Evolutionary conservation across 2,797 vertebrate species (phyloP), one percentile per base, ranked within the genome.

Genomic region (Myotis planiceps): DNA sequence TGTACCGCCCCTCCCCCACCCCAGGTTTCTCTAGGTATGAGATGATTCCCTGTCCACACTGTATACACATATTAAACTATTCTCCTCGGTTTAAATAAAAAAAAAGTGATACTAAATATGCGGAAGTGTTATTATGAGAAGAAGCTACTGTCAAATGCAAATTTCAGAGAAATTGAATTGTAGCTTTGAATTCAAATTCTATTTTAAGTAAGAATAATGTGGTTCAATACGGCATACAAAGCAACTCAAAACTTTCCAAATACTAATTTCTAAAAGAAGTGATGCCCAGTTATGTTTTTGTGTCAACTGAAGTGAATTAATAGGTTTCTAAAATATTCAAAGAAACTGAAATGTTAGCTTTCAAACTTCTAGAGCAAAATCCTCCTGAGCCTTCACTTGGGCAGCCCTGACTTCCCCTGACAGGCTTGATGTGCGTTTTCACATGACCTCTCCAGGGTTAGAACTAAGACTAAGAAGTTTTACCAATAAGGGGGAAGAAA

Each of bases 401-500:
- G 92, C 97, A 97, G 42, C 27, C 55, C 90, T 97, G 97, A 97
- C 84, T 95, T 96, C 95, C 88, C 25, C 55, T 92, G 10, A 3
- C 69, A 92, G 85, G 82, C 96, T 92, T 72, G 47, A 88, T 95
- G 88, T 58, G 2, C 29, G 92, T 98, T 99, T 98, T 99, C 98
- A 98, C 98, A 98, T 98, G 98, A 98, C 98, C 98, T 94, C 89
- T 98, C 95, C 5, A 94, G 71, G 83, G 84, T 60, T 83, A 97
- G 97, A 81, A 78, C 88, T 90, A 78, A 97, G 90, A 95, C 95
- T 98, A 98, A 99, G 86, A 97, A 97, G 86, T 98, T 98, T 98
- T 97, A 96, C 96, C 98, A 98, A 99, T 98, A 99, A 98, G 86
- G 25, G 15, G 94, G 98, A 98, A 96, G 96, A 97, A 97, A 98